These are phyloP conservation scores for Azemiops feae DNA, from an alignment of 2,113 vertebrate species.

Conservation along the genomic window DNA sequence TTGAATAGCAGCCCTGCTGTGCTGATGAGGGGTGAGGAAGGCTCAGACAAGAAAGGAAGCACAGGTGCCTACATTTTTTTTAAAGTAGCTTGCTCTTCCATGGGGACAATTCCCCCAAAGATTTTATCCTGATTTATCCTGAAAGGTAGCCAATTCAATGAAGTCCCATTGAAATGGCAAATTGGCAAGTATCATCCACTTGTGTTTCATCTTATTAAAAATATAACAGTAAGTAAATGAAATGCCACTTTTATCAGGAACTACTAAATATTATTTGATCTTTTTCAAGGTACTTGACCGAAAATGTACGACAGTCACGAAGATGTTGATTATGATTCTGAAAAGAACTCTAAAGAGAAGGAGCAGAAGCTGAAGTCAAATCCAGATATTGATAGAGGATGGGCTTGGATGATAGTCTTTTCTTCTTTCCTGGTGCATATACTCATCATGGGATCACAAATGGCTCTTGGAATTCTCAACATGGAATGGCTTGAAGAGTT, in stretches of 20 bases:
- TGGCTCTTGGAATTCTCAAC: constrained; percentile 81
- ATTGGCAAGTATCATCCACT: background rate
- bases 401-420: constrained; percentile 81
- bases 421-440: constrained; percentile 79
- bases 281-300: constrained; percentile 60
- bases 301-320: constrained; percentile 75
- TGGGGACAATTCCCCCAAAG: background rate
- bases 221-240: background rate
- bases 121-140: background rate
- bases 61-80: background rate
- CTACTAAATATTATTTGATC: background rate
- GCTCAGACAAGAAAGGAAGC: background rate
- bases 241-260: background rate
- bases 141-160: background rate
- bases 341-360: constrained; percentile 64
- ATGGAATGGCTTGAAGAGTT: constrained; percentile 83
- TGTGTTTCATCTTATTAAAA: background rate
- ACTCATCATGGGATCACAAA: constrained; percentile 80
- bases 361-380: constrained; percentile 67
- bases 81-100: background rate
- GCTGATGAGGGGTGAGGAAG: background rate
- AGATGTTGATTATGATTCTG: constrained; percentile 71
- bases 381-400: constrained; percentile 73
- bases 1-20: background rate
- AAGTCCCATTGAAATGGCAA: background rate